These are phyloP conservation scores for Pitangus sulphuratus DNA, from an alignment of 2,797 vertebrate species.

Conservation along the genomic window DNA sequence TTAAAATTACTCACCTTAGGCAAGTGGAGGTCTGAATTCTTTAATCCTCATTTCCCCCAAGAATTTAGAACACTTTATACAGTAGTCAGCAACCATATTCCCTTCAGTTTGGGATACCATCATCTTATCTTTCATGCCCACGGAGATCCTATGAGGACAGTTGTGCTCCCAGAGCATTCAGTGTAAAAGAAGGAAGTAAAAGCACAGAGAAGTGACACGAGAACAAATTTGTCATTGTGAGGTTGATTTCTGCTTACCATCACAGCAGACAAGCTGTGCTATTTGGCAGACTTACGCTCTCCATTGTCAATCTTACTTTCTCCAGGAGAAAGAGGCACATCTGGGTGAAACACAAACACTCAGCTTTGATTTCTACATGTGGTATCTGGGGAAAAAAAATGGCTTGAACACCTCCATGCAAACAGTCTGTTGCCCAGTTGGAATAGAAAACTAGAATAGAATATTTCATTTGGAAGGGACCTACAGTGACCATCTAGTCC, in stretches of 20 bases:
- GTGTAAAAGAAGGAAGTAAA: neutral
- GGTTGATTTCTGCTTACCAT: neutral
- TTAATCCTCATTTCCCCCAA: neutral
- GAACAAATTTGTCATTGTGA: neutral
- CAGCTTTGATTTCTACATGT: rapidly evolving
- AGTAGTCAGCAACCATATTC: neutral
- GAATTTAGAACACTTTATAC: neutral
- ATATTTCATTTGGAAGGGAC: neutral
- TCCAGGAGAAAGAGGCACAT: neutral
- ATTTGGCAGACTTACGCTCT: neutral
- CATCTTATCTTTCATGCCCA: neutral
- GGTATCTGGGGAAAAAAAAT: neutral
- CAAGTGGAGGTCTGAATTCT: neutral
- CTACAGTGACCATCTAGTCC: rapidly evolving
- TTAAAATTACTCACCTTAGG: neutral
- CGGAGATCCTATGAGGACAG: neutral
- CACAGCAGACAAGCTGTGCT: neutral
- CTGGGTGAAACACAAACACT: neutral
- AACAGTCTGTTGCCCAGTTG: neutral
- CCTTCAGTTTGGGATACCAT: neutral
- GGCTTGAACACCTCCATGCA: neutral
- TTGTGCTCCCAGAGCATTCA: neutral
- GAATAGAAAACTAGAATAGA: neutral
- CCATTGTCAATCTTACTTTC: neutral
- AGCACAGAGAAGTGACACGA: neutral